These are phyloP conservation scores for Sycophaga agraensis DNA, from an alignment of 1,140 invertebrate genomes.

Conservation along the genomic window DNA sequence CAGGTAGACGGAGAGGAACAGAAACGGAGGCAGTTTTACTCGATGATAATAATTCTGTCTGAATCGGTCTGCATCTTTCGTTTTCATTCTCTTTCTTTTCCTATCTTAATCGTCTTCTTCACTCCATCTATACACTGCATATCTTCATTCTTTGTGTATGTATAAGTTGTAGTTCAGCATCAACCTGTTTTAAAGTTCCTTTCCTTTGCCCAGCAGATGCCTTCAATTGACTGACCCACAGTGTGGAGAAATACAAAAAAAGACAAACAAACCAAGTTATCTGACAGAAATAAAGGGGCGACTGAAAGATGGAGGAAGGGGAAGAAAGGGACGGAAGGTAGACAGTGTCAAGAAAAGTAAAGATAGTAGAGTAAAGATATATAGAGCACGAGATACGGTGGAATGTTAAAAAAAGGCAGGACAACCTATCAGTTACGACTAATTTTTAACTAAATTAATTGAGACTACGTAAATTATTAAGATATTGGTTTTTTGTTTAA, in stretches of 20 bases:
- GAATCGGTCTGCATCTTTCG: not conserved
- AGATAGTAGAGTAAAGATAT: no score
- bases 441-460: no score
- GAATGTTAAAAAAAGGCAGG: no score
- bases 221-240: slow-evolving; percentile 13
- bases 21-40: slow-evolving; percentile 5
- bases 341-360: no score
- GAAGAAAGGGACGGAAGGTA: no score
- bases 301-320: no score
- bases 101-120: not conserved
- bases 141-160: no score
- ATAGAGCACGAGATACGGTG: no score
- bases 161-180: not conserved
- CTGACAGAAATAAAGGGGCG: not conserved
- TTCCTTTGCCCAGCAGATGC: not conserved
- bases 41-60: slow-evolving; percentile 20
- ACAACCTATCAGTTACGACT: no score
- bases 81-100: not conserved
- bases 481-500: no score
- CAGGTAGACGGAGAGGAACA: not conserved
- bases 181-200: slow-evolving; percentile 22
- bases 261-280: not conserved
- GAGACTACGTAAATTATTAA: no score
- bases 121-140: not conserved
- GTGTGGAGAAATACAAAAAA: slow-evolving; percentile 9